Evolutionary conservation across 1,140 invertebrate species (phyloP).

Genomic region (Atta texana): DNA sequence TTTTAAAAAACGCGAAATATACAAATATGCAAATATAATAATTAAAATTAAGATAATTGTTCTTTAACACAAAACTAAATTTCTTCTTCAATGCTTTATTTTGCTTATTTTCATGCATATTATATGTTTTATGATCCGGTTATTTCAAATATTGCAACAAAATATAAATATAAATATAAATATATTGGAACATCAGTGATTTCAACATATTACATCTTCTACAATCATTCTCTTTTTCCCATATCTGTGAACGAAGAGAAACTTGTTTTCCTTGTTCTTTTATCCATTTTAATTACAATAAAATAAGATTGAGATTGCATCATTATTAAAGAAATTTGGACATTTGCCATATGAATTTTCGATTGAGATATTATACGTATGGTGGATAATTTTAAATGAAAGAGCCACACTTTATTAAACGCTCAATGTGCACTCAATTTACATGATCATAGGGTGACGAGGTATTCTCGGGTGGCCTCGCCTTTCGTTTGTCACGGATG

Average conservation of each 20-base stretch:
- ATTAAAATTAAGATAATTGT: not conserved
- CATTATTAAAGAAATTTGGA: not conserved
- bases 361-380: constrained; percentile 11
- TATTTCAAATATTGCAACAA: not conserved
- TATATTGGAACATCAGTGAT: not conserved
- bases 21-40: not conserved
- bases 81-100: not conserved
- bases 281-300: not conserved
- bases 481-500: not conserved
- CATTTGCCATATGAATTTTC: not conserved
- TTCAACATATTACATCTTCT: not conserved
- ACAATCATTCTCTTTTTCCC: not conserved
- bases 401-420: constrained; percentile 35
- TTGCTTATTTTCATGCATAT: not conserved
- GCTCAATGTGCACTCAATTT: constrained; percentile 24
- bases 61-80: not conserved
- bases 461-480: constrained; percentile 14
- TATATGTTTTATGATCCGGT: not conserved
- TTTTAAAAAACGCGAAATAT: not conserved
- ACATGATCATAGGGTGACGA: constrained; percentile 43
- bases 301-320: not conserved
- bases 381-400: constrained; percentile 41
- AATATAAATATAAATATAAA: not conserved
- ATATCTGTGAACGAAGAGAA: not conserved
- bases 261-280: not conserved